These are phyloP conservation scores for Stictonetta naevosa DNA, from an alignment of 2,113 vertebrate genomes.

Conservation along the genomic window DNA sequence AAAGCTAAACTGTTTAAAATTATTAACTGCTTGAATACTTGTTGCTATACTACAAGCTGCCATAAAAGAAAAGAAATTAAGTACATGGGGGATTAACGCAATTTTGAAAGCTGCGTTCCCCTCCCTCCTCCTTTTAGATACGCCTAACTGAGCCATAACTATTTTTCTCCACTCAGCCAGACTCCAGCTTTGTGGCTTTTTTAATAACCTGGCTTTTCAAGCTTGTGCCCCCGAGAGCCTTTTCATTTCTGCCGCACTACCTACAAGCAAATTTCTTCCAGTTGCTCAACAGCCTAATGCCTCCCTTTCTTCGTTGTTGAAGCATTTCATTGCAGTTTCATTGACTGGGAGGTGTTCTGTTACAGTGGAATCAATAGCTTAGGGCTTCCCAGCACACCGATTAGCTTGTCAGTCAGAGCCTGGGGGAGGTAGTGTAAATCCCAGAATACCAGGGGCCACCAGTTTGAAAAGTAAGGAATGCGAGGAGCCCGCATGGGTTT, in stretches of 20 bases:
- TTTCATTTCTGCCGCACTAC: constrained; percentile 85
- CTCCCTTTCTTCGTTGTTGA: constrained; percentile 92
- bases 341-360: constrained; percentile 96
- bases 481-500: constrained; percentile 79
- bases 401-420: constrained; percentile 99
- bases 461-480: constrained; percentile 92
- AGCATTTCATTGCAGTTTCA: constrained; percentile 97
- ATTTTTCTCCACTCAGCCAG: constrained; percentile 92
- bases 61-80: constrained; percentile 90
- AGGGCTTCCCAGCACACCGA: constrained; percentile 91
- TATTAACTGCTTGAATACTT: constrained; percentile 84
- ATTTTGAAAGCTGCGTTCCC: constrained; percentile 87
- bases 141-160: constrained; percentile 88
- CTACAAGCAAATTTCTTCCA: constrained; percentile 93
- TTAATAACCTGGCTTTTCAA: constrained; percentile 96
- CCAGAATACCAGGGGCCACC: constrained; percentile 92
- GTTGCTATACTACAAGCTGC: constrained; percentile 86
- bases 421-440: constrained; percentile 91
- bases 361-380: constrained; percentile 96
- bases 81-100: constrained; percentile 90
- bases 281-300: constrained; percentile 91
- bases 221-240: constrained; percentile 89
- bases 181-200: constrained; percentile 92
- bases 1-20: constrained; percentile 83
- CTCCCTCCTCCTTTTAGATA: constrained; percentile 87